A percentile compares a stretch with the other conserved stretches of the same genome.
Conservation (phyloP, 1,140 invertebrate species). For the Atta texana region DNA sequence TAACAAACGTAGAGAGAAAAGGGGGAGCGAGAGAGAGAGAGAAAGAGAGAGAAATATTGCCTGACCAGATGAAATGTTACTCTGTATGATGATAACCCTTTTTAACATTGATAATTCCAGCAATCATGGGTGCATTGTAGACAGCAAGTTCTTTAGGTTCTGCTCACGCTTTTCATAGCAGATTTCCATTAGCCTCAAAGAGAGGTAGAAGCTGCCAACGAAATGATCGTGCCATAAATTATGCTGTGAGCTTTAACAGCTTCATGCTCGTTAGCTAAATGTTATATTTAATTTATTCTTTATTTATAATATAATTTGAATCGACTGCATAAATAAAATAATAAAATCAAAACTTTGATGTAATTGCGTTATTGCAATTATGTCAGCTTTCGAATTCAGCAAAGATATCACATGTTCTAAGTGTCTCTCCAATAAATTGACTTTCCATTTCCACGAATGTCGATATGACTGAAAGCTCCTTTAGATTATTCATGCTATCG, state of each 20-base stretch:
- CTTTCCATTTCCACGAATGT: not conserved
- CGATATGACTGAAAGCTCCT: not conserved
- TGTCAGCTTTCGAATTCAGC: not conserved
- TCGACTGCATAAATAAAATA: not conserved
- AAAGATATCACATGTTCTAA: not conserved
- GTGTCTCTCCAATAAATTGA: not conserved
- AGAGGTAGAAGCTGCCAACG: conserved; percentile 13
- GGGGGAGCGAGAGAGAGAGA: not conserved
- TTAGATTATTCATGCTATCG: conserved; percentile 16
- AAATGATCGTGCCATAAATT: conserved; percentile 34
- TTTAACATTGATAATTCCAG: conserved; percentile 44
- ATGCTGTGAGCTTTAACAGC: conserved; percentile 27
- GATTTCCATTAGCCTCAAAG: conserved; percentile 48
- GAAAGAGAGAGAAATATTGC: conserved; percentile 1
- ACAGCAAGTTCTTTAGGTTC: conserved; percentile 33
- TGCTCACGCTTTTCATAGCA: conserved; percentile 38
- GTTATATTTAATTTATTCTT: not conserved
- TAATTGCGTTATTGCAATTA: not conserved
- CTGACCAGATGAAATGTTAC: conserved; percentile 20
- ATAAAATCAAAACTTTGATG: not conserved
- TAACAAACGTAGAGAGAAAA: not conserved
- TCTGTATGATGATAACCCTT: conserved; percentile 30
- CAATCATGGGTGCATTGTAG: conserved; percentile 25
- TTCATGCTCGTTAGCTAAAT: not conserved
- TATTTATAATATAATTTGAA: not conserved